These are phyloP conservation scores for Thomomys bottae DNA, from an alignment of 2,113 vertebrate genomes.

Conservation along the genomic window DNA sequence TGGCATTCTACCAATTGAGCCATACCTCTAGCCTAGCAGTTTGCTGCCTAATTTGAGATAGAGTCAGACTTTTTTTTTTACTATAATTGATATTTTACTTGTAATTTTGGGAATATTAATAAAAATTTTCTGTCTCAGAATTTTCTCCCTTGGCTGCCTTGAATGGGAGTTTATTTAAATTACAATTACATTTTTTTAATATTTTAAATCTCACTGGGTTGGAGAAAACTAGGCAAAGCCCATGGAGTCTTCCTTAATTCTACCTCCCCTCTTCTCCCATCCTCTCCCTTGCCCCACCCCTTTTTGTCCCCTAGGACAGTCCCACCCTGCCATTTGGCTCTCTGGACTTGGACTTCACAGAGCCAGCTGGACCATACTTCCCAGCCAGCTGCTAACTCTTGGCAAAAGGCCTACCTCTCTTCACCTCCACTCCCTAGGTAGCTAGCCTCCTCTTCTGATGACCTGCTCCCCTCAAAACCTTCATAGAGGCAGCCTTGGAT, in stretches of 20 bases:
- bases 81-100: not conserved
- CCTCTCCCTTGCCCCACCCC: too few relatives aligned
- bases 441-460: not conserved
- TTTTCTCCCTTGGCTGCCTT: constrained; percentile 21
- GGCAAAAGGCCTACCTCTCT: not conserved
- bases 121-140: too few relatives aligned
- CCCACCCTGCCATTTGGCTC: not conserved
- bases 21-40: too few relatives aligned
- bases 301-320: not conserved
- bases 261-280: too few relatives aligned
- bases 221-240: not conserved
- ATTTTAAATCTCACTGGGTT: constrained; percentile 14
- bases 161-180: constrained; percentile 34
- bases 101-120: too few relatives aligned
- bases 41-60: not conserved
- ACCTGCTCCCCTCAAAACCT: not conserved
- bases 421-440: not conserved
- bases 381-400: constrained; percentile 41
- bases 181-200: not conserved
- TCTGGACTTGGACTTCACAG: not conserved
- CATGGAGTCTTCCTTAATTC: not conserved
- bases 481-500: not conserved
- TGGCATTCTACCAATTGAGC: too few relatives aligned
- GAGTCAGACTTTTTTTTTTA: not conserved
- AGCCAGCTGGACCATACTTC: constrained; percentile 10